A percentile compares a stretch with the other conserved stretches of the same genome.
Conservation (phyloP, 2,113 vertebrate genomes). For the Leuciscus idus region DNA sequence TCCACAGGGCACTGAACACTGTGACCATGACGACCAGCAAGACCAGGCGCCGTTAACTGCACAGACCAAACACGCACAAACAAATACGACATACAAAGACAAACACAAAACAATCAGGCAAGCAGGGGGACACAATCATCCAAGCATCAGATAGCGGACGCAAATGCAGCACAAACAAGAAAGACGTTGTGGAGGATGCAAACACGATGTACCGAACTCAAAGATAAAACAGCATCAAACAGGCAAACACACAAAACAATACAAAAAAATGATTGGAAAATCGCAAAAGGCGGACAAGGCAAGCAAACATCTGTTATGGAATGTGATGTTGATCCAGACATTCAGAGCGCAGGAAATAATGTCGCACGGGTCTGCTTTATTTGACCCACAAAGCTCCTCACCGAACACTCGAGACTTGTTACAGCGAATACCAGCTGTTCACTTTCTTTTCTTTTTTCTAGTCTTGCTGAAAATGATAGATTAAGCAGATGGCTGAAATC, state of each 20-base stretch:
- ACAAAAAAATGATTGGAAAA: slow-evolving; percentile 19
- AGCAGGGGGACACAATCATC: slow-evolving; percentile 43
- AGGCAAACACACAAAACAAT: slow-evolving; percentile 27
- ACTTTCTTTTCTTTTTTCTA: neutral
- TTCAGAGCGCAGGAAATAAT: neutral
- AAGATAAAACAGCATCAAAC: slow-evolving; percentile 31
- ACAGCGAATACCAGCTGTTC: neutral
- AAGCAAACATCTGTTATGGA: slow-evolving; percentile 47
- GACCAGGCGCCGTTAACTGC: slow-evolving; percentile 94
- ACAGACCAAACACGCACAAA: slow-evolving; percentile 50
- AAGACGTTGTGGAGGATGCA: slow-evolving; percentile 1
- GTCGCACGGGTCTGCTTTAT: neutral
- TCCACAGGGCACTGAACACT: slow-evolving; percentile 93
- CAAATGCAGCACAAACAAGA: slow-evolving; percentile 43
- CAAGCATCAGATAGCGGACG: slow-evolving; percentile 37
- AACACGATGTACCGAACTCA: slow-evolving; percentile 21
- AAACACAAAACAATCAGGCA: slow-evolving; percentile 54
- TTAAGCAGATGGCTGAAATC: neutral
- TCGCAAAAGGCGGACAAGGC: slow-evolving; percentile 33
- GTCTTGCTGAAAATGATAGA: neutral
- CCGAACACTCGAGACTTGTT: neutral
- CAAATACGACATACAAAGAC: slow-evolving; percentile 55
- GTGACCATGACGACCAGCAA: slow-evolving; percentile 97
- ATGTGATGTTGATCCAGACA: slow-evolving; percentile 30
- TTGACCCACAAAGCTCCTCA: neutral